These are phyloP conservation scores for Oenanthe melanoleuca DNA, from an alignment of 2,113 vertebrate genomes.

Conservation along the genomic window DNA sequence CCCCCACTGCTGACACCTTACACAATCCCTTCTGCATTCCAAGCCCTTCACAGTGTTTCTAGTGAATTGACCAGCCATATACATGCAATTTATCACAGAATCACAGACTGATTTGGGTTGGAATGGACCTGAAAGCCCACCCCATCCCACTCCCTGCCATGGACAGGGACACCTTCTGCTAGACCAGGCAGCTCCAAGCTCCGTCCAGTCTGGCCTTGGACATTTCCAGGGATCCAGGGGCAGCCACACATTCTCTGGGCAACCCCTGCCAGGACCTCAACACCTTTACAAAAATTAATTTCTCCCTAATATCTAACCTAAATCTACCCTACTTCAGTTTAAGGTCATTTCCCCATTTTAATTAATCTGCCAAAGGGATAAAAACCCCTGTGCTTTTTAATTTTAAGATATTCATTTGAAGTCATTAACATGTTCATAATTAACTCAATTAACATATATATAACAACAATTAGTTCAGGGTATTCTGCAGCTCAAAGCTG, in stretches of 20 bases:
- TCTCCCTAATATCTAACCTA: not conserved
- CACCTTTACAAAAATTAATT: not conserved
- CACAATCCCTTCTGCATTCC: not conserved
- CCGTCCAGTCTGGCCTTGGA: not conserved
- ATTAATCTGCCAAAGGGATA: not conserved
- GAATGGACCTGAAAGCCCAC: not conserved
- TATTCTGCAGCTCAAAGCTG: not conserved
- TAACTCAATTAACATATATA: not conserved
- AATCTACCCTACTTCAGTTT: not conserved
- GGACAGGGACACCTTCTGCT: not conserved
- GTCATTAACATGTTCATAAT: not conserved
- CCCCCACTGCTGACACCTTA: fast-evolving
- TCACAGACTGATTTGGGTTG: not conserved
- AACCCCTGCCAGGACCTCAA: not conserved
- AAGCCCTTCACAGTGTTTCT: not conserved
- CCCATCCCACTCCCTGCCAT: no score
- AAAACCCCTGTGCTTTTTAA: not conserved
- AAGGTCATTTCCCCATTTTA: not conserved
- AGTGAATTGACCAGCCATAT: not conserved
- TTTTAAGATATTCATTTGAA: not conserved
- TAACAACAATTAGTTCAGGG: not conserved
- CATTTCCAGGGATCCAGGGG: not conserved
- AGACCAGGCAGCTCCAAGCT: no score
- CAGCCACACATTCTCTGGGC: not conserved
- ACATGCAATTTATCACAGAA: not conserved